Conservation (phyloP, 2,797 vertebrate species). For the Sebastes melanostomus region DNA sequence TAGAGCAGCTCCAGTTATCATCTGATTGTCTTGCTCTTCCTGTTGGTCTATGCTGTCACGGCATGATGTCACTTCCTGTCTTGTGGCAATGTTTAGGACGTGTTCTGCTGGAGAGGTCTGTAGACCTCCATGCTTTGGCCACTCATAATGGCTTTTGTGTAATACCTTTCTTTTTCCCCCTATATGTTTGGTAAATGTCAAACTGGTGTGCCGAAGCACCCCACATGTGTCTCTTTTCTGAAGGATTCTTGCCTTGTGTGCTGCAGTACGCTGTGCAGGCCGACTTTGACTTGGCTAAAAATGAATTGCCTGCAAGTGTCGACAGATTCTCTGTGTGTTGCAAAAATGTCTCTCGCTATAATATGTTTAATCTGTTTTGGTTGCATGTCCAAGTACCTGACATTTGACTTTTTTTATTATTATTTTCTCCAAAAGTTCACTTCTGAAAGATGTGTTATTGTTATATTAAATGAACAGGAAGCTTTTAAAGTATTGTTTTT, state of each 20-base stretch:
- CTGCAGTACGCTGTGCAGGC: slow-evolving; percentile 15
- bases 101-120: slow-evolving; percentile 20
- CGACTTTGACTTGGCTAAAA: slow-evolving; percentile 45
- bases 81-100: slow-evolving; percentile 32
- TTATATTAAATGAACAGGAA: neutral
- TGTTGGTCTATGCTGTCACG: slow-evolving; percentile 29
- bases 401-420: neutral
- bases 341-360: neutral
- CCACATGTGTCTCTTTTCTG: slow-evolving; percentile 39
- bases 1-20: slow-evolving; percentile 64
- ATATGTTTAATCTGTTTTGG: slow-evolving; percentile 13
- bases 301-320: slow-evolving; percentile 23
- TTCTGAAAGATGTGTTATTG: neutral
- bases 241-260: slow-evolving; percentile 63
- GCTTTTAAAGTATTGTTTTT: neutral
- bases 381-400: slow-evolving; percentile 36
- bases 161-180: slow-evolving; percentile 21
- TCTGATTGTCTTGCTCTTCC: slow-evolving; percentile 25
- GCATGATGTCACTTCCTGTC: slow-evolving; percentile 67
- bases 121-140: slow-evolving; percentile 34
- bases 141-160: slow-evolving; percentile 28
- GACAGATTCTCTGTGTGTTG: slow-evolving; percentile 13
- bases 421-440: neutral
- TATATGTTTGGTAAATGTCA: slow-evolving; percentile 67
- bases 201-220: slow-evolving; percentile 36